Conservation (phyloP, 2,113 vertebrate species). For the Sarotherodon lohbergeri region DNA sequence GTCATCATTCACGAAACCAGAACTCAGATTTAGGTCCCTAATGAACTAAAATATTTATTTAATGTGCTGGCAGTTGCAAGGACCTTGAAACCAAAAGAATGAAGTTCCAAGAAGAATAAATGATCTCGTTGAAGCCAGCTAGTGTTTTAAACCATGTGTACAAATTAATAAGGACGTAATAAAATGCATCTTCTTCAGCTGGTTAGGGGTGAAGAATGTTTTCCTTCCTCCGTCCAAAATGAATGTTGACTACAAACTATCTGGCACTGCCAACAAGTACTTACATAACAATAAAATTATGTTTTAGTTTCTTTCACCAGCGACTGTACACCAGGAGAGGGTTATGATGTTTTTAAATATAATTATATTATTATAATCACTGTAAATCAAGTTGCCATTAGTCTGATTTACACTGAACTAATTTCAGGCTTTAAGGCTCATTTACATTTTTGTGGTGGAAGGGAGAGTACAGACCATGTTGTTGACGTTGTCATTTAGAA, state of each 20-base stretch:
- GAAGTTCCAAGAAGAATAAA: neutral
- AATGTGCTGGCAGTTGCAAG: neutral
- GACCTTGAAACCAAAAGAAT: neutral
- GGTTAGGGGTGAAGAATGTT: neutral
- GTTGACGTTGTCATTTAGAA: neutral
- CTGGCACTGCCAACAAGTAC: neutral
- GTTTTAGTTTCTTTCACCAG: neutral
- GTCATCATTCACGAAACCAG: neutral
- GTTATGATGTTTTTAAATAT: neutral
- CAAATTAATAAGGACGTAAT: neutral
- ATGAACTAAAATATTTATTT: neutral
- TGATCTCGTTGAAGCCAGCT: neutral
- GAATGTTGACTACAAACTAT: neutral
- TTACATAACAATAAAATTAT: neutral
- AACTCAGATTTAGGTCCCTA: neutral
- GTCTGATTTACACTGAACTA: neutral
- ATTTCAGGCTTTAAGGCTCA: neutral
- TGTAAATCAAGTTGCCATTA: neutral
- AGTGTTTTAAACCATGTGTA: neutral
- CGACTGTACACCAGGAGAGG: neutral
- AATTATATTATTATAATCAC: neutral
- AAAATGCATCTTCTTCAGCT: neutral
- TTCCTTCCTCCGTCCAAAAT: neutral
- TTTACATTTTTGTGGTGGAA: neutral
- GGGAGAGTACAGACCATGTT: neutral